Evolutionary conservation across 2,113 vertebrate genomes (phyloP), one percentile per base, ranked within the genome.

Genomic region (Monopterus albus): DNA sequence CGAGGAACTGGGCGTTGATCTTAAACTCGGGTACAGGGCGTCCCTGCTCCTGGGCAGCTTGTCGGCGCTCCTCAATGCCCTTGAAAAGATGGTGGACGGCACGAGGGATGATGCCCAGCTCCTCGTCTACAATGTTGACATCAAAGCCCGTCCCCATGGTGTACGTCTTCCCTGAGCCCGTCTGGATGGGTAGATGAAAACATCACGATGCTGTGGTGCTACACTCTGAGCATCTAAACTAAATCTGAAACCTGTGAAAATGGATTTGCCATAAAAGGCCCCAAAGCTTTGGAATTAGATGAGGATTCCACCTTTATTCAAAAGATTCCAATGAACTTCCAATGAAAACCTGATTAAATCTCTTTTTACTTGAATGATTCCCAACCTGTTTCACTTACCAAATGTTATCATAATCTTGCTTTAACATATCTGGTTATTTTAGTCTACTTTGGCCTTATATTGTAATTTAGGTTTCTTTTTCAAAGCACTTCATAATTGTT

Each of bases 71-170:
- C 89, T 97, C 96, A 31, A 98, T 97, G 87, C 94, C 94, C 70
- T 88, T 93, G 79, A 93, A 99, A 72, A 99, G 95, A 77, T 98
- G 96, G 70, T 89, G 93, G 61, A 99, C 96, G 47, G 98, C 97
- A 7, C 97, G 95, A 0, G 97, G 94, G 85, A 99, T 96, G 87
- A 99, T 98, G 33, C 98, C 98, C 87, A 96, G 94, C 35, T 99
- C 97, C 26, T 96, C 94, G 3, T 96, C 96, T 0, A 29, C 45
- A 55, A 97, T 93, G 90, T 94, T 96, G 29, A 99, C 95, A 52
- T 99, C 98, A 76, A 99, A 99, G 52, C 98, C 98, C 7, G 98
- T 98, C 29, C 98, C 97, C 98, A 99, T 99, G 13, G 97, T 97
- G 61, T 99, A 99, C 0, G 98, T 99, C 92, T 99, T 99, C 49